phyloP scores from a whole-genome alignment of 2,113 vertebrate genomes.

The Gulo gulo region DNA sequence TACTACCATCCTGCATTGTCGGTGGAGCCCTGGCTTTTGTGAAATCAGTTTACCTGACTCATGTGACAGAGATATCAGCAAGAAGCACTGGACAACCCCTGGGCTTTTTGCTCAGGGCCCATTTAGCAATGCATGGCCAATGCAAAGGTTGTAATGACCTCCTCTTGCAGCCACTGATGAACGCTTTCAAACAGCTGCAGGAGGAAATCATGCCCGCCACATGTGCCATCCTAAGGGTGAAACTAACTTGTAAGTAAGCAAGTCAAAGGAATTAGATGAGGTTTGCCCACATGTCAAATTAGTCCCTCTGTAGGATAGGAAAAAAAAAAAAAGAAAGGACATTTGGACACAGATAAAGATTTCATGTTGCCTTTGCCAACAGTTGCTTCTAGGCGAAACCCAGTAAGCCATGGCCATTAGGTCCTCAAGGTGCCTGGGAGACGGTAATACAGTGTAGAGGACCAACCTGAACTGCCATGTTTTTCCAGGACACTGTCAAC shows the following conservation, averaged over 20 bases:
- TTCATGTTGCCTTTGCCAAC: background rate
- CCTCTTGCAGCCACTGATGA: background rate
- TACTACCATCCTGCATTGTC: background rate
- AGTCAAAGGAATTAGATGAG: background rate
- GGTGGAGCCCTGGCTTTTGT: background rate
- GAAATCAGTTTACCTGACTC: background rate
- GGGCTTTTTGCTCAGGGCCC: background rate
- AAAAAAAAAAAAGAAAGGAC: background rate
- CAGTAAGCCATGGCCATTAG: background rate
- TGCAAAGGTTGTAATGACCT: background rate
- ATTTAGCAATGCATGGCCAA: background rate
- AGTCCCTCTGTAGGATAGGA: background rate
- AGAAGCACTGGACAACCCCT: background rate
- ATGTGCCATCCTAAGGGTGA: background rate
- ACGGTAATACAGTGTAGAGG: rapidly evolving
- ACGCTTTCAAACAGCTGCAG: background rate
- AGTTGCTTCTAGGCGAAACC: background rate
- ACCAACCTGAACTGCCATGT: background rate
- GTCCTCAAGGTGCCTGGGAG: background rate
- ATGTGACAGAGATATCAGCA: background rate
- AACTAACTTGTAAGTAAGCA: background rate
- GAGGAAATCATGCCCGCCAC: background rate
- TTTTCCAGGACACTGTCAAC: background rate
- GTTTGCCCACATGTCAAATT: background rate
- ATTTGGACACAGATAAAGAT: background rate